Evolutionary conservation across 2,113 vertebrate species (phyloP).

Genomic region (Piliocolobus tephrosceles): DNA sequence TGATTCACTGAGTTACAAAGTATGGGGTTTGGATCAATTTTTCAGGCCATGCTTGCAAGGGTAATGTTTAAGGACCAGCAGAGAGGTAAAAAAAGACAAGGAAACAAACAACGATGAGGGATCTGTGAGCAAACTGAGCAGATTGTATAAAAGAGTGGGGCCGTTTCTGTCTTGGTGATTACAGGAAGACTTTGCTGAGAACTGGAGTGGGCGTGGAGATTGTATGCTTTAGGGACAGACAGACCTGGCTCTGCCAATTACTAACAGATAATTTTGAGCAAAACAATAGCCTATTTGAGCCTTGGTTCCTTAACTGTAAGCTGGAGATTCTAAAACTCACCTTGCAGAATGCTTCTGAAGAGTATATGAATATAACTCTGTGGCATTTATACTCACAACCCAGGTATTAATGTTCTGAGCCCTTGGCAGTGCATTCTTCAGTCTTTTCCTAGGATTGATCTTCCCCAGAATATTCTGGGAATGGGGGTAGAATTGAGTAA

Average conservation of each 20-base stretch:
- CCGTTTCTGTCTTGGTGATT: not conserved
- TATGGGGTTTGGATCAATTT: not conserved
- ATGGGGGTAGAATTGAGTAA: not conserved
- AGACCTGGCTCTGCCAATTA: not conserved
- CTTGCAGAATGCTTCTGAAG: no score
- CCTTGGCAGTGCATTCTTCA: not conserved
- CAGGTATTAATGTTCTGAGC: not conserved
- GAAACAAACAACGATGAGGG: not conserved
- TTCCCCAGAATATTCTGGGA: not conserved
- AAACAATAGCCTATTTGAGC: no score
- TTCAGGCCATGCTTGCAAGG: not conserved
- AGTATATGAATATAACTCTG: not conserved
- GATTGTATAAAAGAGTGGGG: not conserved
- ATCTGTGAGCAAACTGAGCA: not conserved
- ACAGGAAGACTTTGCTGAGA: not conserved
- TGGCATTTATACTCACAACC: not conserved
- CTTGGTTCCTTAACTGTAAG: not conserved
- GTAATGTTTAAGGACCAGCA: not conserved
- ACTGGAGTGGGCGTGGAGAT: not conserved
- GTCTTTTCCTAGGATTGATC: not conserved
- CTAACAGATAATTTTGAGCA: not conserved
- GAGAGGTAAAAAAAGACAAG: not conserved
- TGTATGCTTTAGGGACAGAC: not conserved
- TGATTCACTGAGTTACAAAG: not conserved
- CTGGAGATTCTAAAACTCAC: not conserved